phyloP scores from a whole-genome alignment of 2,113 vertebrate genomes.

The Syngnathus scovelli region DNA sequence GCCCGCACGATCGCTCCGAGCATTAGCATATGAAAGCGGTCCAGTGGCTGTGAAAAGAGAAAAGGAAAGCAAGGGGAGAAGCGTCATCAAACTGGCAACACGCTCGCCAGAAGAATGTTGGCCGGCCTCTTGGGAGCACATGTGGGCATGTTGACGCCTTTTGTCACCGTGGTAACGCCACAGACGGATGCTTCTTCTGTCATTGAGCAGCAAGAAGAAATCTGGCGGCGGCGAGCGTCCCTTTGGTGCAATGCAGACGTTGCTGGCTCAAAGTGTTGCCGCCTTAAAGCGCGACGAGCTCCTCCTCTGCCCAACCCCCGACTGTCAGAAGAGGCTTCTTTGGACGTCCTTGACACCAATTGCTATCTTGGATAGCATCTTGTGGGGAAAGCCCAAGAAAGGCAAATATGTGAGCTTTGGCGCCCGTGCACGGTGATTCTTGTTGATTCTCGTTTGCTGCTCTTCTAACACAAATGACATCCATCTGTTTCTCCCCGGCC shows the following conservation, averaged over 20 bases:
- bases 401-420: too few relatives aligned
- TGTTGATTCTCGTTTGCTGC: too few relatives aligned
- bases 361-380: too few relatives aligned
- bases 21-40: slow-evolving; percentile 69
- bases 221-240: slow-evolving; percentile 48
- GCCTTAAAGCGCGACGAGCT: background rate
- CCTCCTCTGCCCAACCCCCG: slow-evolving; percentile 6
- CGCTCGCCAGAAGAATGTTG: slow-evolving; percentile 23
- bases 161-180: background rate
- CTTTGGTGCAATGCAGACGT: slow-evolving; percentile 71
- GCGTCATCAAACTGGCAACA: slow-evolving; percentile 52
- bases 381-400: too few relatives aligned
- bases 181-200: background rate
- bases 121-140: slow-evolving; percentile 18
- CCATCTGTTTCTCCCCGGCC: slow-evolving; percentile 46
- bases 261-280: background rate
- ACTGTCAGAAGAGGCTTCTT: too few relatives aligned
- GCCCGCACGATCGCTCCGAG: slow-evolving; percentile 39
- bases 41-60: slow-evolving; percentile 24
- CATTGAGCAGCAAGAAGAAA: background rate
- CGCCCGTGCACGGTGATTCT: too few relatives aligned
- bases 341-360: too few relatives aligned
- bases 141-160: slow-evolving; percentile 8
- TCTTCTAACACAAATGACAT: slow-evolving; percentile 39
- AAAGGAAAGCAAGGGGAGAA: slow-evolving; percentile 31